Conservation (phyloP, 1,140 invertebrate genomes). For the Nasonia longicornis region DNA sequence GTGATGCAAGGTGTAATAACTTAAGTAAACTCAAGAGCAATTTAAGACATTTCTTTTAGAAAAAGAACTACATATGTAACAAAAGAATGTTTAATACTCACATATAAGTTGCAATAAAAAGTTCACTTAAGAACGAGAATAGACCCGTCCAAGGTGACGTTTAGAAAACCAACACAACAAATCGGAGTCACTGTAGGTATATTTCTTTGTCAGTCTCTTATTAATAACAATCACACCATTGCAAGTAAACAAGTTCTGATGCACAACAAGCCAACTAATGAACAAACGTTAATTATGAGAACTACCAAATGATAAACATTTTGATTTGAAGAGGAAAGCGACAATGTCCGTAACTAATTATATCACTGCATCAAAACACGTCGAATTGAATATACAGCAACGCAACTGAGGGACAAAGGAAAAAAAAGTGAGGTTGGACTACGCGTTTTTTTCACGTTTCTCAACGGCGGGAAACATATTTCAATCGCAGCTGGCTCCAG, state of each 20-base stretch:
- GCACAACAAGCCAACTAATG: not conserved
- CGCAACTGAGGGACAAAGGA: not conserved
- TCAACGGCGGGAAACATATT: conserved; percentile 3
- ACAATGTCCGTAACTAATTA: too few relatives aligned
- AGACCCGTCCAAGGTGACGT: not conserved
- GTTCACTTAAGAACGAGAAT: not conserved
- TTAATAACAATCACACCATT: not conserved
- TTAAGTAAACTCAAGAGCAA: too few relatives aligned
- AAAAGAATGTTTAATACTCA: not conserved
- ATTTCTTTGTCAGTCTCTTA: not conserved
- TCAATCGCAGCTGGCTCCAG: not conserved
- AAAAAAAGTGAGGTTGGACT: conserved; percentile 22
- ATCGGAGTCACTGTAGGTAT: not conserved
- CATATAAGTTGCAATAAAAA: not conserved
- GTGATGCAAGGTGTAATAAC: too few relatives aligned
- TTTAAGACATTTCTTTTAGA: too few relatives aligned
- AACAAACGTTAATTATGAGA: not conserved
- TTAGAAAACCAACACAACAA: conserved; percentile 1
- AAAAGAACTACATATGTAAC: not conserved
- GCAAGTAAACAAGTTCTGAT: not conserved
- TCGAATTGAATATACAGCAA: too few relatives aligned
- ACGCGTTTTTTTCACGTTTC: not conserved
- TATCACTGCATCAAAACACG: too few relatives aligned
- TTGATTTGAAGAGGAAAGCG: not conserved
- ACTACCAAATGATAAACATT: not conserved